A percentile compares a stretch with the other conserved stretches of the same genome.
Conservation (phyloP, 2,113 vertebrate species). For the Natator depressus region DNA sequence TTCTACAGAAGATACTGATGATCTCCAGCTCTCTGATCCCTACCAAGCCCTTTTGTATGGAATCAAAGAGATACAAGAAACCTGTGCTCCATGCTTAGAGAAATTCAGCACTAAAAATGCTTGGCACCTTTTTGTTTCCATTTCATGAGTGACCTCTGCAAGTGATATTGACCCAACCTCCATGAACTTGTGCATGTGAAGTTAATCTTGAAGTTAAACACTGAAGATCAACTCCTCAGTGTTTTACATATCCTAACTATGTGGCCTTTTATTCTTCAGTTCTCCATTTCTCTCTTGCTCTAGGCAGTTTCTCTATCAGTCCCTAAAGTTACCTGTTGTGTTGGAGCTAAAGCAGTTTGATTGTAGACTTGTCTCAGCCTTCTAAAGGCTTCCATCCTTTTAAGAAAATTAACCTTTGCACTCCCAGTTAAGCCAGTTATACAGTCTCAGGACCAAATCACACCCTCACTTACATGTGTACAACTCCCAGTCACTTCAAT, state of each 20-base stretch:
- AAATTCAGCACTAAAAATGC: not conserved
- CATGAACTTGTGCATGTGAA: not conserved
- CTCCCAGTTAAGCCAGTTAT: not conserved
- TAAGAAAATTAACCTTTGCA: not conserved
- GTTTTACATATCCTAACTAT: not conserved
- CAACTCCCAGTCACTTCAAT: not conserved
- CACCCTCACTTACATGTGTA: not conserved
- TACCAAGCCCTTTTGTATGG: not conserved
- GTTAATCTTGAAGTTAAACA: not conserved
- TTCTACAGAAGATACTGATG: not conserved
- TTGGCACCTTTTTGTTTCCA: not conserved
- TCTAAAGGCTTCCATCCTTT: not conserved
- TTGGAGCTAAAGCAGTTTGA: not conserved
- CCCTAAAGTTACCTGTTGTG: not conserved
- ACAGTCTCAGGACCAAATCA: not conserved
- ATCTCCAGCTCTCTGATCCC: too few relatives aligned
- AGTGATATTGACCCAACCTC: not conserved
- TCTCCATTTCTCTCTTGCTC: not conserved
- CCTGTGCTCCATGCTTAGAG: not conserved
- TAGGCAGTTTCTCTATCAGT: not conserved
- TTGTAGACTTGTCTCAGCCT: not conserved
- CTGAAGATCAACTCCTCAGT: not conserved
- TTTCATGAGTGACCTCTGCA: not conserved
- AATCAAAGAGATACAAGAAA: not conserved
- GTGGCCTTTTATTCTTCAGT: not conserved